These are phyloP conservation scores for Molossus alvarezi DNA, from an alignment of 2,797 vertebrate genomes.

Conservation along the genomic window DNA sequence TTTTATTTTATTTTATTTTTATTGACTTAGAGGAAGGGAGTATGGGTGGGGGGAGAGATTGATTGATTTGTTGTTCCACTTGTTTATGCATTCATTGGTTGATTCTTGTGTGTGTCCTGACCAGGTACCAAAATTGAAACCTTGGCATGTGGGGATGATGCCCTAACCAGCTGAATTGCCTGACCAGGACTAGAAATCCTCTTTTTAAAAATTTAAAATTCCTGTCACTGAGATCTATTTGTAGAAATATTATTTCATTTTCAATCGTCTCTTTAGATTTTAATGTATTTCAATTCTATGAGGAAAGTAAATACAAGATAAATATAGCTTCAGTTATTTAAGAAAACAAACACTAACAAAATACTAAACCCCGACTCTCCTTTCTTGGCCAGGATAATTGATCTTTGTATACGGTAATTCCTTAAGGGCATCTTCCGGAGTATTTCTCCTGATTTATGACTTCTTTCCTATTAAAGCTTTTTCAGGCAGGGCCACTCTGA, in stretches of 20 bases:
- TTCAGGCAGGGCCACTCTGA: slow-evolving; percentile 61
- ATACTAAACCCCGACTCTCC: slow-evolving; percentile 27
- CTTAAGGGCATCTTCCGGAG: slow-evolving; percentile 59
- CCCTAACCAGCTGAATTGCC: neutral
- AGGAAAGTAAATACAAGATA: slow-evolving; percentile 37
- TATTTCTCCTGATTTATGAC: slow-evolving; percentile 75
- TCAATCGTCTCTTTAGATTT: slow-evolving; percentile 7
- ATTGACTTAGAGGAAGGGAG: too few relatives aligned
- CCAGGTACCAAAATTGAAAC: neutral
- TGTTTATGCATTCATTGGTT: neutral
- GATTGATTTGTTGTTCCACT: neutral
- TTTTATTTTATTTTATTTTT: neutral
- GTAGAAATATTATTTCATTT: slow-evolving; percentile 65
- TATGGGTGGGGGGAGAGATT: too few relatives aligned
- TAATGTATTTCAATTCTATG: slow-evolving; percentile 55
- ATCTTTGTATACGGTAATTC: slow-evolving; percentile 71
- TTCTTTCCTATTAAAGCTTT: slow-evolving; percentile 74
- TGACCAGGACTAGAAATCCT: neutral
- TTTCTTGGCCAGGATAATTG: slow-evolving; percentile 57
- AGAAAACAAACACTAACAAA: slow-evolving; percentile 9
- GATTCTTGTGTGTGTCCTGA: neutral
- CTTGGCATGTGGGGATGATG: neutral
- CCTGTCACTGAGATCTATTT: neutral
- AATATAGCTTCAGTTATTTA: slow-evolving; percentile 58
- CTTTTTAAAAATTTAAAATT: slow-evolving; percentile 45